These are phyloP conservation scores for Podotricha telesiphe DNA, from an alignment of 2,888 invertebrate genomes.

Conservation along the genomic window DNA sequence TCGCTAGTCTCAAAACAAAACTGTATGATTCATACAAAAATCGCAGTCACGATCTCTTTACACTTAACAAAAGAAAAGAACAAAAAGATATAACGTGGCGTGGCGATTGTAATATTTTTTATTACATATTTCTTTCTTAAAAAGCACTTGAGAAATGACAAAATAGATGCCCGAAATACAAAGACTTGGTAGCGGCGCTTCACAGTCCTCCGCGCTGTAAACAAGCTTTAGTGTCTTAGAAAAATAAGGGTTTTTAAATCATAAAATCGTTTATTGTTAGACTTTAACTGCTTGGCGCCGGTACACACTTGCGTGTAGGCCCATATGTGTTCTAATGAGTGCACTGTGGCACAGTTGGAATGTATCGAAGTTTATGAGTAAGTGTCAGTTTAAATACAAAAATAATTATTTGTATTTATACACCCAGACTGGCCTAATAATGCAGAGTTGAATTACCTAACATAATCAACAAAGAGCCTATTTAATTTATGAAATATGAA, in stretches of 20 bases:
- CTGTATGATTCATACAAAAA: not conserved
- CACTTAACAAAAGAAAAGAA: not conserved
- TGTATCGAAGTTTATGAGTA: too few relatives aligned
- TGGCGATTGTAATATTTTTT: conserved; percentile 18
- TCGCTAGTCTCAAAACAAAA: too few relatives aligned
- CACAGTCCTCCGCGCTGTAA: conserved; percentile 67
- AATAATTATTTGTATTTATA: too few relatives aligned
- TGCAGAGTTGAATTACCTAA: too few relatives aligned
- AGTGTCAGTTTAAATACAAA: too few relatives aligned
- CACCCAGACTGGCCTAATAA: too few relatives aligned
- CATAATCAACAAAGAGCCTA: too few relatives aligned
- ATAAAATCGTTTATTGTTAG: conserved; percentile 62
- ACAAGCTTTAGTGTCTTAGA: conserved; percentile 69
- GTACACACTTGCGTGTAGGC: conserved; percentile 52
- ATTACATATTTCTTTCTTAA: conserved; percentile 12
- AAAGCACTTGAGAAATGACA: conserved; percentile 26
- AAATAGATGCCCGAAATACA: conserved; percentile 10
- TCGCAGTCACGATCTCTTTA: conserved; percentile 7
- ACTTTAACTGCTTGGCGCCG: conserved; percentile 73
- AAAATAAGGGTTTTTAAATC: conserved; percentile 59
- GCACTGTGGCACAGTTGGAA: too few relatives aligned
- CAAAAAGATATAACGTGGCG: conserved; percentile 9
- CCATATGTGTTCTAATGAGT: conserved; percentile 33
- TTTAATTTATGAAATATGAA: too few relatives aligned
- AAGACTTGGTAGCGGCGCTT: conserved; percentile 36